These are phyloP conservation scores for Pogonus chalceus DNA, from an alignment of 1,140 invertebrate species.

Conservation along the genomic window DNA sequence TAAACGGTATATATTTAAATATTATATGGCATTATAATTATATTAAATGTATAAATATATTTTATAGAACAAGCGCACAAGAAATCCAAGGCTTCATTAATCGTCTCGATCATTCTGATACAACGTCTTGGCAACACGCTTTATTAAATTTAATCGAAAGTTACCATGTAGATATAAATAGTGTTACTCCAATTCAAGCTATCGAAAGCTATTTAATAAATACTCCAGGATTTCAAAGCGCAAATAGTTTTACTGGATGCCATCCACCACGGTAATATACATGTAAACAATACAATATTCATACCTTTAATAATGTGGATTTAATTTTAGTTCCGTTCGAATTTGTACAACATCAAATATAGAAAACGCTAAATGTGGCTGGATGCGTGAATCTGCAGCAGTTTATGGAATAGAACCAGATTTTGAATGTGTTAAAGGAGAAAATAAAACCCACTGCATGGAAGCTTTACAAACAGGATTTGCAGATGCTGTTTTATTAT, in stretches of 20 bases:
- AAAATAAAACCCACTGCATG: slow-evolving; percentile 50
- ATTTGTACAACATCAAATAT: slow-evolving; percentile 54
- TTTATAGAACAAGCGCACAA: slow-evolving; percentile 42
- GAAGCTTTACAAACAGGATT: slow-evolving; percentile 43
- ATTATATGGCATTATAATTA: not conserved
- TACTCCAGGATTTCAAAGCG: slow-evolving; percentile 49
- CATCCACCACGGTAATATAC: slow-evolving; percentile 47
- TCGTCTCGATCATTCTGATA: slow-evolving; percentile 30
- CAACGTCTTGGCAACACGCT: slow-evolving; percentile 40
- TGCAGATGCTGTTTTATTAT: slow-evolving; percentile 54
- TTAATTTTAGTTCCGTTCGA: slow-evolving; percentile 37
- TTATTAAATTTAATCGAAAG: slow-evolving; percentile 45
- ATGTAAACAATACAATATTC: slow-evolving; percentile 17
- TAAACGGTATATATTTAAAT: slow-evolving; percentile 36
- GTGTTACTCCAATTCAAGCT: slow-evolving; percentile 38
- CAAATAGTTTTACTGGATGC: slow-evolving; percentile 51
- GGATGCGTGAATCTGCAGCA: slow-evolving; percentile 55
- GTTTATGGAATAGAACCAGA: slow-evolving; percentile 62
- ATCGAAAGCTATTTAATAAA: slow-evolving; percentile 47
- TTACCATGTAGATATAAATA: slow-evolving; percentile 34
- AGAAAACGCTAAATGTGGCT: slow-evolving; percentile 61
- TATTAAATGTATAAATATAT: slow-evolving; percentile 13
- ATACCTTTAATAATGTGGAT: not conserved
- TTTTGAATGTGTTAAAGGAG: slow-evolving; percentile 52
- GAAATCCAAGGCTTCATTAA: slow-evolving; percentile 43